phyloP scores from a whole-genome alignment of 2,888 invertebrate genomes.

The Tolmerus cingulatus region DNA sequence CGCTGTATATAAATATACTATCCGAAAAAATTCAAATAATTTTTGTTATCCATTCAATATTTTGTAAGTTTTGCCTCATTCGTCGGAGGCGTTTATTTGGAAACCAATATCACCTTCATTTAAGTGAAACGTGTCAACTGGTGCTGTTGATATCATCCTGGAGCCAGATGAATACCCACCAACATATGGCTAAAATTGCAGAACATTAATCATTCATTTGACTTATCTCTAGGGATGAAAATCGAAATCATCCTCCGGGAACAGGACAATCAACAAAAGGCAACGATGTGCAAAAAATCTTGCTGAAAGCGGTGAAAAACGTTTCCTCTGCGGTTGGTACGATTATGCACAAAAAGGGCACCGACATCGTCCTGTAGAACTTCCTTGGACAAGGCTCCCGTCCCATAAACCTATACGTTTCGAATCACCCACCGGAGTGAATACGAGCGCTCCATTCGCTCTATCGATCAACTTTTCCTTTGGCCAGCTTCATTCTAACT shows the following conservation, averaged over 20 bases:
- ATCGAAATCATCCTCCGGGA: neutral
- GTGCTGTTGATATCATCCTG: neutral
- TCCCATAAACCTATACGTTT: neutral
- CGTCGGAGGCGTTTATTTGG: neutral
- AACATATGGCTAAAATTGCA: neutral
- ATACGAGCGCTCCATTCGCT: neutral
- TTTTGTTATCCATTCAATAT: too few relatives aligned
- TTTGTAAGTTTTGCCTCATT: too few relatives aligned
- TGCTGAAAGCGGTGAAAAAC: neutral
- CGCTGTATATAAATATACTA: too few relatives aligned
- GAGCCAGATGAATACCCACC: neutral
- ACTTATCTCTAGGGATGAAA: neutral
- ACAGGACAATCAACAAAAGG: neutral
- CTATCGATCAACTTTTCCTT: neutral
- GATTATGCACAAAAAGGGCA: neutral
- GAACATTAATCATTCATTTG: neutral
- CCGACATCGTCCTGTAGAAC: neutral
- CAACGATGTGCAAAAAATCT: neutral
- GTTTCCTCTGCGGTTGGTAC: neutral
- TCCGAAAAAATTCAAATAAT: too few relatives aligned
- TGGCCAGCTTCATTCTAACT: neutral
- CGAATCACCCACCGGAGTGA: neutral
- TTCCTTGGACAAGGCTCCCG: neutral
- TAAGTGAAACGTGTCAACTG: neutral
- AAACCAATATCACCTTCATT: neutral